A percentile compares a stretch with the other conserved stretches of the same genome.
These are phyloP conservation scores for Sarotherodon lohbergeri DNA, from an alignment of 2,113 vertebrate genomes.

Conservation along the genomic window DNA sequence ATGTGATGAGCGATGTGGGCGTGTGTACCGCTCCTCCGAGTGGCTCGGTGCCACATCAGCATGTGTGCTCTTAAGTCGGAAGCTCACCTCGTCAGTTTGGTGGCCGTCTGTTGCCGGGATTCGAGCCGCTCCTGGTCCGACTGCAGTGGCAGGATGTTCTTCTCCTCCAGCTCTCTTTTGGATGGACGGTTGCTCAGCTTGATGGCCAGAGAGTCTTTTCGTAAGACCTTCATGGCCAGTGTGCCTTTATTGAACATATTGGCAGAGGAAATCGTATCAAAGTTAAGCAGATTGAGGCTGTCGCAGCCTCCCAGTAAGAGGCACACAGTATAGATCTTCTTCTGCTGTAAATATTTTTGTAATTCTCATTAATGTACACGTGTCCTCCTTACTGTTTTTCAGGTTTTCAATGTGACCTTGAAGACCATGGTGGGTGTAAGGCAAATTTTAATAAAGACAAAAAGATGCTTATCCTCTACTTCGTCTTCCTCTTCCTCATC, in stretches of 20 bases:
- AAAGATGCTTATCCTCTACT: conserved; percentile 72
- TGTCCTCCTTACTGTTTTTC: background rate
- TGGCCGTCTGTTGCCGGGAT: conserved; percentile 91
- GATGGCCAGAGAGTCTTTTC: conserved; percentile 96
- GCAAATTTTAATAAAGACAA: background rate
- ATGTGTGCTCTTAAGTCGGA: background rate
- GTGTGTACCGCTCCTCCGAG: background rate
- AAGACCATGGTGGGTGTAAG: background rate
- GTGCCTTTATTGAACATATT: conserved; percentile 70
- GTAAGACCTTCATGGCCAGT: conserved; percentile 89
- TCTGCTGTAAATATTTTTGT: background rate
- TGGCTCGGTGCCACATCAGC: background rate
- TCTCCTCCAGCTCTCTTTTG: conserved; percentile 91
- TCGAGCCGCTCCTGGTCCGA: conserved; percentile 89
- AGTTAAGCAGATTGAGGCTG: background rate
- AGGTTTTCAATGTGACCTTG: background rate
- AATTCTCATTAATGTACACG: background rate
- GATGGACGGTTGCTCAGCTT: conserved; percentile 96
- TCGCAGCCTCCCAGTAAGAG: background rate
- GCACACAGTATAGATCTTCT: background rate
- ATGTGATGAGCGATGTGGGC: background rate
- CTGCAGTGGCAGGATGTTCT: conserved; percentile 95
- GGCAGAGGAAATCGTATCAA: background rate
- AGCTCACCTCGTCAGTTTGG: conserved; percentile 89
- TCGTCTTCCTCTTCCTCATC: conserved; percentile 73